Percentiles rank a stretch among this genome's conserved stretches.
Evolutionary conservation across 2,888 invertebrate species (phyloP).

Genomic region (Stictocephala bisonia): DNA sequence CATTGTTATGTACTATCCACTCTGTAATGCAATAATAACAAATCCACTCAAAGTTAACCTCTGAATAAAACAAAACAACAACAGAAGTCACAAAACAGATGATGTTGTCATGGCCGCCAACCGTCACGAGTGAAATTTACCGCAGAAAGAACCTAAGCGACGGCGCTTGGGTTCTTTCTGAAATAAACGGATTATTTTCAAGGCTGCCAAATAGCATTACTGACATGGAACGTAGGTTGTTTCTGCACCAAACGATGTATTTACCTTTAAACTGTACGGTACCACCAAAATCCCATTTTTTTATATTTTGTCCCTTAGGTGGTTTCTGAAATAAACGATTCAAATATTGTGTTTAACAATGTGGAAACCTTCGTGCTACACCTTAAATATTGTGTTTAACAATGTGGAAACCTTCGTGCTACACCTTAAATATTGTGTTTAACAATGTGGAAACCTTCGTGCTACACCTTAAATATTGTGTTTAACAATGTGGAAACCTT

Average conservation of each 20-base stretch:
- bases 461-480: no score
- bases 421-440: no score
- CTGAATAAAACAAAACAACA: slow-evolving; percentile 7
- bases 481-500: no score
- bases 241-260: slow-evolving; percentile 45
- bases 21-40: no score
- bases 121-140: slow-evolving; percentile 41
- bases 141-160: slow-evolving; percentile 41
- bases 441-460: no score
- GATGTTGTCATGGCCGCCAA: background rate
- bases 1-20: no score
- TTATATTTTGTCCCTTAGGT: slow-evolving; percentile 10
- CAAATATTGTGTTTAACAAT: no score
- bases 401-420: no score
- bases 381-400: no score
- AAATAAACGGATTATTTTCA: slow-evolving; percentile 46
- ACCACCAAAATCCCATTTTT: slow-evolving; percentile 5
- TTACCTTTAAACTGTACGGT: slow-evolving; percentile 23
- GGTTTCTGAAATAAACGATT: slow-evolving; percentile 33
- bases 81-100: slow-evolving; percentile 10
- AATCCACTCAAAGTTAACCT: no score
- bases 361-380: no score
- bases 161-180: slow-evolving; percentile 44
- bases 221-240: slow-evolving; percentile 31
- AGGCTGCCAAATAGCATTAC: slow-evolving; percentile 42